Base-by-base conservation (phyloP, 1,140 invertebrate genomes). In the Pantala flavescens region DNA sequence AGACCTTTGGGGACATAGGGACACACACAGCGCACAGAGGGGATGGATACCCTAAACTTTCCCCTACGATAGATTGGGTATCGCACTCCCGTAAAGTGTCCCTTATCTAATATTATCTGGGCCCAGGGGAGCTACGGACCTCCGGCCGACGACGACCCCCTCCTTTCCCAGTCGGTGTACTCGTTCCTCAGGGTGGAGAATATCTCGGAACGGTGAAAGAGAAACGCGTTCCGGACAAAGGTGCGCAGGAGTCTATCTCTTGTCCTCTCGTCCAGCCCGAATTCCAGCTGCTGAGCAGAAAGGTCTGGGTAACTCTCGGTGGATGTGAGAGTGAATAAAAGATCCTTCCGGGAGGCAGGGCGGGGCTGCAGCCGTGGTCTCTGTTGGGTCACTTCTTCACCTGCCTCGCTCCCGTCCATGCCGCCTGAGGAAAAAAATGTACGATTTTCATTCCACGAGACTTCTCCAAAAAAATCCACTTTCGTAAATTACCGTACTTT, bases 91-190 rank as follows among this genome's bases (percentile, higher is more conserved):
- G 3, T 36, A 36, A 36, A 5, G 9, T 36, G 28, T 36, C 28
- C 28, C 28, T 9, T 5, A 2, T 5, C 2, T 36, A 2, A 36
- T 9, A 2, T 2, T 36, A 36, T 36, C 28, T 36, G 28, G 28
- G 9, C 2, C 28, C 9, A 36, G 2, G 28, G 12, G 12, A 7
- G 49, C 12, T 63, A 63, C 49, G n/a, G n/a, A 63, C 49, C 49
- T 63, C 90, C 76, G 90, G 82, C 70, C 90, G 92, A 84, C 87
- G 93, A 81, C 87, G 89, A 79, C 77, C 90, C 82, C 76, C 91
- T 87, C 78, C 90, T 87, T 80, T 94, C 93, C 94, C 94, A 96
- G 81, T 96, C 93, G 71, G 93, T 96, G 83, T 96, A 96, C 81
- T 96, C 94, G 81, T 96, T 96, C 82, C 93, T 92, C 73, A 96